phyloP scores from a whole-genome alignment of 1,140 invertebrate genomes.

The Drosophila athabasca region DNA sequence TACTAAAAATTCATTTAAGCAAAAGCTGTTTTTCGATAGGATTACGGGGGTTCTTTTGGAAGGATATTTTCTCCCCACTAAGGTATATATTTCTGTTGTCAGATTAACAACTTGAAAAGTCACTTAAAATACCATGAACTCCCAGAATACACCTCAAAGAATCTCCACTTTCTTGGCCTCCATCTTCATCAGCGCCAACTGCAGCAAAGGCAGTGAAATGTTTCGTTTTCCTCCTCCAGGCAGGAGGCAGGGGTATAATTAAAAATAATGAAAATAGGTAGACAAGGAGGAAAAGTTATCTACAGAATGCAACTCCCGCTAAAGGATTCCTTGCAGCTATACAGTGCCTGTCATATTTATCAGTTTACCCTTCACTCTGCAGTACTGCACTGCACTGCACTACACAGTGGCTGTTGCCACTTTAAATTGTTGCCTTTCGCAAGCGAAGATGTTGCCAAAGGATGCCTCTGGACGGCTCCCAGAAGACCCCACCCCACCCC shows the following conservation, averaged over 20 bases:
- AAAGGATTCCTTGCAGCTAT: slow-evolving; percentile 3
- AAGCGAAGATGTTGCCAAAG: slow-evolving; percentile 37
- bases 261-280: slow-evolving; percentile 29
- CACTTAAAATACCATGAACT: no score
- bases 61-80: no score
- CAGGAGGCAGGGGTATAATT: slow-evolving; percentile 44
- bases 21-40: no score
- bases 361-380: slow-evolving; percentile 63
- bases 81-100: no score
- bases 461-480: slow-evolving; percentile 14
- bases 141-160: no score
- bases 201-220: no score
- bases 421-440: slow-evolving; percentile 72
- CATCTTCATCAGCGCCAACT: no score
- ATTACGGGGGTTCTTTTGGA: no score
- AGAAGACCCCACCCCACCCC: no score
- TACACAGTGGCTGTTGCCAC: slow-evolving; percentile 37
- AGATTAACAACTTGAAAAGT: no score
- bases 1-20: no score
- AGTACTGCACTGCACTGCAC: not conserved
- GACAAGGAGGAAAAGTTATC: slow-evolving; percentile 29
- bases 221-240: not conserved
- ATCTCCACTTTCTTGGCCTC: no score
- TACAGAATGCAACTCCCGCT: slow-evolving; percentile 16
- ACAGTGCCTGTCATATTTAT: slow-evolving; percentile 72